Percentiles rank a stretch among this genome's conserved stretches.
Conservation (phyloP, 2,888 invertebrate species). For the Eupithecia pulchellata region DNA sequence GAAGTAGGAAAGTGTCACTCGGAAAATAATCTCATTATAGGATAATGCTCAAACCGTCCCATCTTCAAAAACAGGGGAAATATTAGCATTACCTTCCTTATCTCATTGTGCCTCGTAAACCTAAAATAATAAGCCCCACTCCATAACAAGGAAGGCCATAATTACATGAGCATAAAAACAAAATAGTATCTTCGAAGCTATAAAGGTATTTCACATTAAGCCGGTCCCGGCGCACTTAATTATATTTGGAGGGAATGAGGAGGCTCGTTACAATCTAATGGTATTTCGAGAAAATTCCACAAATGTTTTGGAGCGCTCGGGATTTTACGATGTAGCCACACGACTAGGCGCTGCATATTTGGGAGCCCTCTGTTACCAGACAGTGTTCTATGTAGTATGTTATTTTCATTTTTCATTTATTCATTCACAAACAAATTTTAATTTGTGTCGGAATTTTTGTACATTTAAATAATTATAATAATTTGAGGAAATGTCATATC, state of each 20-base stretch:
- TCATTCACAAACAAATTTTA: too few relatives aligned
- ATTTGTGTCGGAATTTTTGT: too few relatives aligned
- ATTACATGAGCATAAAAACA: conserved; percentile 37
- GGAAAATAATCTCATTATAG: conserved; percentile 6
- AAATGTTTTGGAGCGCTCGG: conserved; percentile 25
- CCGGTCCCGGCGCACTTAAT: conserved; percentile 38
- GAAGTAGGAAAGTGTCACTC: conserved; percentile 11
- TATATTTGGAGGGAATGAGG: conserved; percentile 39
- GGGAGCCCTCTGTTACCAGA: neutral
- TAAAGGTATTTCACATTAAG: conserved; percentile 41
- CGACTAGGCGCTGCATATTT: conserved; percentile 1
- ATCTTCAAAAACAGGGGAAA: conserved; percentile 5
- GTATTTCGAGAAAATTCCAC: conserved; percentile 34
- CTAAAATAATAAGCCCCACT: conserved; percentile 31
- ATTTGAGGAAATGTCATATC: too few relatives aligned
- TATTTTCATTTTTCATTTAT: too few relatives aligned
- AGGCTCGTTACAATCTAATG: conserved; percentile 38
- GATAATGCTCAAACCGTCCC: conserved; percentile 1
- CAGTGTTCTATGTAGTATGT: neutral
- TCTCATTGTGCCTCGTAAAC: conserved; percentile 24
- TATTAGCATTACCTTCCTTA: conserved; percentile 12
- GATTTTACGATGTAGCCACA: conserved; percentile 19
- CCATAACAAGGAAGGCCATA: conserved; percentile 25
- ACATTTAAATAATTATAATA: too few relatives aligned
- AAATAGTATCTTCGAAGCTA: conserved; percentile 33